These are phyloP conservation scores for roundworm (Caenorhabditis elegans) DNA, from an alignment of 1,140 invertebrate genomes.

Conservation along the genomic window DNA sequence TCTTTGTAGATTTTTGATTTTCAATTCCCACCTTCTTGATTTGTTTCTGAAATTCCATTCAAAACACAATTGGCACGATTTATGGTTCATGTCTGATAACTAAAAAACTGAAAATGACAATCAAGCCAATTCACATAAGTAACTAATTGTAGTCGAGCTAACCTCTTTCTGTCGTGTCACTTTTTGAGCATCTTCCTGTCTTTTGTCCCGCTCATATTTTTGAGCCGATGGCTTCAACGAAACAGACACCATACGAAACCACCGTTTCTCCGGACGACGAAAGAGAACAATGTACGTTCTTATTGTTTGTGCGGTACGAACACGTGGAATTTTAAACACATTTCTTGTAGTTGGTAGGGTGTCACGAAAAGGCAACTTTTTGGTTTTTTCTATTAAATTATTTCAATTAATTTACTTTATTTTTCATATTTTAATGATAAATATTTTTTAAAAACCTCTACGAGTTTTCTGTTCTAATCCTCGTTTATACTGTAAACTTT, in stretches of 20 bases:
- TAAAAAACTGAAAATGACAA: background rate
- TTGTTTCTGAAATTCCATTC: background rate
- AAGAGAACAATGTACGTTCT: background rate
- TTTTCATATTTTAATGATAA: too few relatives aligned
- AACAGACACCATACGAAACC: background rate
- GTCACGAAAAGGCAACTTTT: too few relatives aligned
- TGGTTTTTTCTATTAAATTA: too few relatives aligned
- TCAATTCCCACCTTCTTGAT: background rate
- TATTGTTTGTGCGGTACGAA: background rate
- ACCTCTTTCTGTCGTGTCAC: background rate
- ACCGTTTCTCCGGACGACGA: background rate
- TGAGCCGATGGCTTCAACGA: background rate
- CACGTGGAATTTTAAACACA: too few relatives aligned
- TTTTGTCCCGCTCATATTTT: background rate
- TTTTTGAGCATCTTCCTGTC: background rate
- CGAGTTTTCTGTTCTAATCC: too few relatives aligned
- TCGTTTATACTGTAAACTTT: too few relatives aligned
- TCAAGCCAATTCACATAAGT: background rate
- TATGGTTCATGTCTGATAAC: background rate
- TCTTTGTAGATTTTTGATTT: background rate
- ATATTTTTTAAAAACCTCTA: too few relatives aligned
- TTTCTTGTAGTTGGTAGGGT: too few relatives aligned
- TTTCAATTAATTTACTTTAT: too few relatives aligned
- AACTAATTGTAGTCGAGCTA: background rate
- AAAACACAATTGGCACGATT: background rate